Evolutionary conservation across 2,888 invertebrate genomes (phyloP), one percentile per base, ranked within the genome.

Genomic region (Panopea generosa): DNA sequence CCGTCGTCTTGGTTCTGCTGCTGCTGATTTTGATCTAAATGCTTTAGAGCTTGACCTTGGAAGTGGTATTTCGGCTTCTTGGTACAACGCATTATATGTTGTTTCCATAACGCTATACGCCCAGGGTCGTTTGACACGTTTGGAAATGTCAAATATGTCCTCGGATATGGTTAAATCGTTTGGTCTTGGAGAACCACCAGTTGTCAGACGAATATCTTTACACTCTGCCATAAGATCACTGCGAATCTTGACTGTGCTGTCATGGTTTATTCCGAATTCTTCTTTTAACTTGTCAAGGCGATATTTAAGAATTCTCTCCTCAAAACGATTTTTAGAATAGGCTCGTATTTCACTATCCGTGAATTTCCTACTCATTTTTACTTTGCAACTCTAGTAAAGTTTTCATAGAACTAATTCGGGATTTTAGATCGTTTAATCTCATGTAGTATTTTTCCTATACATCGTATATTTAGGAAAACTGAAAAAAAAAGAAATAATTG

Each of bases 1-100:
- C 6, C 33, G 33, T 33, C 47, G 24, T 49, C 29, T 47, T 18
- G 47, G 18, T 7, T 33, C 33, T 11, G 33, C 11, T 11, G 33
- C 33, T 33, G 33, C 33, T 11, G 33, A 33, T 33, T 33, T 33
- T 33, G 33, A 33, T 11, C 33, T 33, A n/a, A n/a, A n/a, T n/a
- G n/a, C n/a, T 33, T 14, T 45, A 47, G 11, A 7, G 1, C 38
- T 18, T 29, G 38, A 22, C 27, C 63, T 67, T 22, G 72, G 72
- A 33, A 71, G 27, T 3, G 66, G 69, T 20, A 80, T 69, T 2
- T 55, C 55, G 7, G 76, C 69, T 18, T 87, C 83, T 24, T 78
- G 77, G 55, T 84, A 87, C 24, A 81, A 67, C 0, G 69, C 79
- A 55, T 87, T 87, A 57, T 85, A 79, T 0, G 87, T 86, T 1